Percentiles rank a stretch among this genome's conserved stretches.
Evolutionary conservation across 2,888 invertebrate genomes (phyloP).

Genomic region (Lamproptera curius): DNA sequence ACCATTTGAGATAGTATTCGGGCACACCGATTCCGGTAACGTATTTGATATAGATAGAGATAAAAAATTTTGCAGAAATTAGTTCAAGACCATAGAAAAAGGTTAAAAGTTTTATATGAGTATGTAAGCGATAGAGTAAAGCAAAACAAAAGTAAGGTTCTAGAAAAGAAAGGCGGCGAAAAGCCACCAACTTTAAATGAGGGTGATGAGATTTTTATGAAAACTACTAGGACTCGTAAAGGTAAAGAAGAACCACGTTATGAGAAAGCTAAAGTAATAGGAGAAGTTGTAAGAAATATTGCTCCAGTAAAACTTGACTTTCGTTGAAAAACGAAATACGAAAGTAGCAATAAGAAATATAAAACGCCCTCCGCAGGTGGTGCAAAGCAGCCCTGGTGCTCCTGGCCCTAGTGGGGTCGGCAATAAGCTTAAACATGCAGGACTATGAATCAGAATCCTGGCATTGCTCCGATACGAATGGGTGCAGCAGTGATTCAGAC

Average conservation of each 20-base stretch:
- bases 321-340: background rate
- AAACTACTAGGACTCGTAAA: conserved; percentile 2
- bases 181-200: background rate
- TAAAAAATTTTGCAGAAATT: background rate
- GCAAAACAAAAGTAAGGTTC: background rate
- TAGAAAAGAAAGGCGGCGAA: conserved; percentile 10
- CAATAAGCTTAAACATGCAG: background rate
- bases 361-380: background rate
- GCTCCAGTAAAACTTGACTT: background rate
- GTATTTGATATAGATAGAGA: background rate
- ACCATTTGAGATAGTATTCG: conserved; percentile 23
- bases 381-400: background rate
- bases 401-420: conserved; percentile 5
- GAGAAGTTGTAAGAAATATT: background rate
- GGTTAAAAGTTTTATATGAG: background rate
- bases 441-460: background rate
- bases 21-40: conserved; percentile 18
- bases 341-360: background rate
- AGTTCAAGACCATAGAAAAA: background rate
- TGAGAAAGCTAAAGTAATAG: conserved; percentile 3
- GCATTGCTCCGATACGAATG: conserved; percentile 1
- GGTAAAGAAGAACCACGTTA: conserved; percentile 10
- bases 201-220: conserved; percentile 1
- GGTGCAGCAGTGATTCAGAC: background rate
- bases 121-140: too few species aligned